These are phyloP conservation scores for Aphidius colemani DNA, from an alignment of 2,888 invertebrate genomes.

Conservation along the genomic window DNA sequence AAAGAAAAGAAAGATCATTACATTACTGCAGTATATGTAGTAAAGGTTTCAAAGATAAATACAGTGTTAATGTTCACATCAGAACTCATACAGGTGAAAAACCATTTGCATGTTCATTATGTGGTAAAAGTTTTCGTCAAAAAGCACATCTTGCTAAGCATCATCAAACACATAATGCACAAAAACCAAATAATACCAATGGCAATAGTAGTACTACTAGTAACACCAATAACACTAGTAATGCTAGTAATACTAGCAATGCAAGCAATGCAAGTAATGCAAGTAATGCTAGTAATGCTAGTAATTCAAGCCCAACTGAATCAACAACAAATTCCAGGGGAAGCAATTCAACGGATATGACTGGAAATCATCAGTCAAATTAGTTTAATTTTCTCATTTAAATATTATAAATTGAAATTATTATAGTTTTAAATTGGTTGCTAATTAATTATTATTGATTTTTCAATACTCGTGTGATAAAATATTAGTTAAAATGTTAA, in stretches of 20 bases:
- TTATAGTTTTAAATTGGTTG: neutral
- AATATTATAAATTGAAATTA: no score
- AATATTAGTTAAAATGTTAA: constrained; percentile 5
- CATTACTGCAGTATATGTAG: constrained; percentile 93
- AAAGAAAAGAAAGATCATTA: constrained; percentile 82
- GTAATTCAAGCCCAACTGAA: constrained; percentile 34
- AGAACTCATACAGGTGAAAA: constrained; percentile 98
- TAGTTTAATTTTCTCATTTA: constrained; percentile 38
- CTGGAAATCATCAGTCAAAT: constrained; percentile 46
- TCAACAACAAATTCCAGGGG: constrained; percentile 29
- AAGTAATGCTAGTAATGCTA: constrained; percentile 35
- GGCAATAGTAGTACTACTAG: constrained; percentile 50
- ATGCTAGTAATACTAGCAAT: constrained; percentile 35
- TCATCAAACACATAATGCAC: constrained; percentile 87
- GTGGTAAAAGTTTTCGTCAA: constrained; percentile 91
- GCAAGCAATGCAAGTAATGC: no score
- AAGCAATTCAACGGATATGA: constrained; percentile 29
- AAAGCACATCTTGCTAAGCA: constrained; percentile 92
- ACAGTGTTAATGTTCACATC: constrained; percentile 97
- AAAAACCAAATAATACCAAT: constrained; percentile 73
- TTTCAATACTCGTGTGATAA: constrained; percentile 14
- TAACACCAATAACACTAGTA: no score
- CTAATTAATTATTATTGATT: constrained; percentile 7
- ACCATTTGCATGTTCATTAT: constrained; percentile 92
- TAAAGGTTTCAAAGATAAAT: constrained; percentile 93